A percentile compares a stretch with the other conserved stretches of the same genome.
Conservation (phyloP, 1,140 invertebrate species). For the Drosophila dunni region DNA sequence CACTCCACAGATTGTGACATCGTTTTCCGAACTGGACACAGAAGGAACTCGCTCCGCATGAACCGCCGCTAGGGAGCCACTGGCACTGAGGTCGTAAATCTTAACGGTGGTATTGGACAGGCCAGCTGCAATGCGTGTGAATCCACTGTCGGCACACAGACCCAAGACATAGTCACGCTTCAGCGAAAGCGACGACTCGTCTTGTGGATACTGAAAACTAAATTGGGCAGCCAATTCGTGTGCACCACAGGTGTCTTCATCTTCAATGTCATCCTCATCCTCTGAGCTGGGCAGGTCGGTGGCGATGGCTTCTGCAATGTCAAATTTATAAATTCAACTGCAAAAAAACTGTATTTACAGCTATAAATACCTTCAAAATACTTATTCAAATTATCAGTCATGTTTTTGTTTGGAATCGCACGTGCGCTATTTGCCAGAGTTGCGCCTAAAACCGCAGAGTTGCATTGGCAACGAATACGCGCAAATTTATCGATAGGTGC, state of each 20-base stretch:
- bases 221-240: slow-evolving; percentile 55
- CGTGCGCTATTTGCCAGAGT: slow-evolving; percentile 24
- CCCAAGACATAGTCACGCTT: slow-evolving; percentile 66
- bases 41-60: slow-evolving; percentile 13
- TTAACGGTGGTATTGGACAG: slow-evolving; percentile 65
- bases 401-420: slow-evolving; percentile 43
- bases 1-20: slow-evolving; percentile 57
- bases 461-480: not conserved
- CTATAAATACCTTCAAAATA: slow-evolving; percentile 49
- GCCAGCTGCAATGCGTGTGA: slow-evolving; percentile 63
- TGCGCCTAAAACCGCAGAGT: slow-evolving; percentile 7
- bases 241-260: slow-evolving; percentile 65
- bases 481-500: not conserved
- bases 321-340: not conserved
- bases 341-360: not conserved
- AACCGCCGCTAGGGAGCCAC: slow-evolving; percentile 9
- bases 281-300: slow-evolving; percentile 54
- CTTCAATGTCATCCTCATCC: slow-evolving; percentile 61
- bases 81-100: slow-evolving; percentile 58
- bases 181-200: slow-evolving; percentile 59
- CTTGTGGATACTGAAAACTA: slow-evolving; percentile 42
- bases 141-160: slow-evolving; percentile 47
- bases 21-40: not conserved
- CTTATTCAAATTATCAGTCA: slow-evolving; percentile 50
- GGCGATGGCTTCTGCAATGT: slow-evolving; percentile 44